These are phyloP conservation scores for Panzeria rudis DNA, from an alignment of 2,888 invertebrate species.

Conservation along the genomic window DNA sequence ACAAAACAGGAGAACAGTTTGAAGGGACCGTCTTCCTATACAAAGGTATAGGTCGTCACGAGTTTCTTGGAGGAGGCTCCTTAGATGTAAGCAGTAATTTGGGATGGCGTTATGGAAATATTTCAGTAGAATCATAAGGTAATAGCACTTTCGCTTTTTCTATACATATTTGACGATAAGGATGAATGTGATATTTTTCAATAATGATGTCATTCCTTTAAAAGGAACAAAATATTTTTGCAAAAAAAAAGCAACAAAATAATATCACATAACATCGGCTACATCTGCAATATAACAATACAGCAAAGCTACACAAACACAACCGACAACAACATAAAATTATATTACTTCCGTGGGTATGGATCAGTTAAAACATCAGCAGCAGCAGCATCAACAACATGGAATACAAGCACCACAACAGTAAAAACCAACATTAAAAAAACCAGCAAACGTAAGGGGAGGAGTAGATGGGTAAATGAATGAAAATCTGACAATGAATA, in stretches of 20 bases:
- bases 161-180: background rate
- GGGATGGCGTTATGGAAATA: too few species aligned
- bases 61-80: too few species aligned
- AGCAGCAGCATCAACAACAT: constrained; percentile 7
- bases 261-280: constrained; percentile 49
- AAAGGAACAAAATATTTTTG: constrained; percentile 8
- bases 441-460: constrained; percentile 32
- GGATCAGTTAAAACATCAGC: constrained; percentile 28
- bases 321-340: constrained; percentile 50
- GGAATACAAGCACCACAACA: background rate
- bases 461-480: constrained; percentile 43
- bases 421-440: background rate
- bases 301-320: constrained; percentile 55
- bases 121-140: too few species aligned
- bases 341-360: constrained; percentile 68
- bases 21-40: too few species aligned
- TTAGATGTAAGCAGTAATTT: too few species aligned
- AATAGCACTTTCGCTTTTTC: too few species aligned
- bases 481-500: constrained; percentile 58
- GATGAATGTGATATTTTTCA: background rate
- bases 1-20: too few species aligned
- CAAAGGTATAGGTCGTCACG: too few species aligned
- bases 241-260: constrained; percentile 47
- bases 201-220: constrained; percentile 17
- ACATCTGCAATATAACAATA: constrained; percentile 26